Evolutionary conservation across 2,797 vertebrate genomes (phyloP).

Genomic region (Sparidentex hasta): DNA sequence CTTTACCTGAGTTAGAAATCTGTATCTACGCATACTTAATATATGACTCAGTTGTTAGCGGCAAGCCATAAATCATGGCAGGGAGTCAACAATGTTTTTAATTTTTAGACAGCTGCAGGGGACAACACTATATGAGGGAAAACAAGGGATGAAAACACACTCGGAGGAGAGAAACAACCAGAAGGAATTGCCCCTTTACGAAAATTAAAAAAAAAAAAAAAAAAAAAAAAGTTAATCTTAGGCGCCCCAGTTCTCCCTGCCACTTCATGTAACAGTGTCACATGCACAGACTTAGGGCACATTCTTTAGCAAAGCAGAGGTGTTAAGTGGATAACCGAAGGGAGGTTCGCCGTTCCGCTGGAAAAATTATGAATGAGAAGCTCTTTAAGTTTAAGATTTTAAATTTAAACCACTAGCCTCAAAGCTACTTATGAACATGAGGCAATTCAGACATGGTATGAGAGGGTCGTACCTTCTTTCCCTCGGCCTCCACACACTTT

Average conservation of each 20-base stretch:
- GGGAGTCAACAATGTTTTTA: not conserved
- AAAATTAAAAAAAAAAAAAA: constrained; percentile 31
- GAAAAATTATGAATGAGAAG: constrained; percentile 50
- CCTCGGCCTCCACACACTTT: not conserved
- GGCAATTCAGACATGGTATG: constrained; percentile 7
- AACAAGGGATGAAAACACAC: not conserved
- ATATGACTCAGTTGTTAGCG: not conserved
- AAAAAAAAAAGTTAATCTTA: constrained; percentile 41
- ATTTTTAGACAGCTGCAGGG: not conserved
- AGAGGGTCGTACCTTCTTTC: not conserved
- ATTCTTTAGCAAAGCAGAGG: constrained; percentile 60
- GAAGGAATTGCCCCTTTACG: constrained; percentile 12
- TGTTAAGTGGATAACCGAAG: constrained; percentile 57
- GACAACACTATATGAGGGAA: not conserved
- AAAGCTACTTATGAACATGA: constrained; percentile 51
- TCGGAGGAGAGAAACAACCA: constrained; percentile 2
- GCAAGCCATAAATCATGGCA: not conserved
- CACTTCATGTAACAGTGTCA: constrained; percentile 61
- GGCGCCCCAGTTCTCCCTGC: constrained; percentile 19
- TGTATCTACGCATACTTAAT: not conserved
- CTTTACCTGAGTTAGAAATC: not conserved
- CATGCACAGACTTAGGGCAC: constrained; percentile 69
- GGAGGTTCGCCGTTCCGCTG: constrained; percentile 22
- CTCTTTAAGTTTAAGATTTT: constrained; percentile 35
- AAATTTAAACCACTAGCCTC: not conserved